Conservation (phyloP, 2,888 invertebrate genomes). For the Imbricaverruca yamaguchii region DNA sequence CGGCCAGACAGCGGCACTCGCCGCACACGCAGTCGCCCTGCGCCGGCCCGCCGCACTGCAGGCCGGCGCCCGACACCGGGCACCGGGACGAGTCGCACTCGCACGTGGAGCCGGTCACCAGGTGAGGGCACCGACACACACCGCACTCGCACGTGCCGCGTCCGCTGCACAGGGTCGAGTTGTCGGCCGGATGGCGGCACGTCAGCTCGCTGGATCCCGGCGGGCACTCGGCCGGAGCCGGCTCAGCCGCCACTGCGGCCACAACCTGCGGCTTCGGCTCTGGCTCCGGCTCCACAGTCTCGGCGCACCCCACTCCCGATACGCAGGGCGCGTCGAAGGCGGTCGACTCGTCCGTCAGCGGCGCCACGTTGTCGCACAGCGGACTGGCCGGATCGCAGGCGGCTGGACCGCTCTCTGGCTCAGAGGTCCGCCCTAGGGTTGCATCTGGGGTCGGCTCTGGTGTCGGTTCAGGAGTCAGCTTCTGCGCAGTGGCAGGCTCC, state of each 20-base stretch:
- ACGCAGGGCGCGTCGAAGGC: not conserved
- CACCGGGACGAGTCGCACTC: not conserved
- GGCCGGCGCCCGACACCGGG: not conserved
- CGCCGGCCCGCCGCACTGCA: not conserved
- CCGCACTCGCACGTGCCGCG: conserved; percentile 3
- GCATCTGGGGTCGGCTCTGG: not conserved
- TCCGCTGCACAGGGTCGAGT: not conserved
- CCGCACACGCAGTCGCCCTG: not conserved
- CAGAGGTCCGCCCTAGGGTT: not conserved
- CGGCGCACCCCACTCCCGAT: not conserved
- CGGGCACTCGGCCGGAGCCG: not conserved
- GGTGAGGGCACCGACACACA: not conserved
- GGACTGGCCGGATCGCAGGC: not conserved
- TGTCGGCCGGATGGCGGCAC: not conserved
- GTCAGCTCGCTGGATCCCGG: conserved; percentile 6
- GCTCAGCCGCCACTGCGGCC: not conserved
- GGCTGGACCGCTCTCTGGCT: not conserved
- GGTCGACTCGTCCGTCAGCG: not conserved
- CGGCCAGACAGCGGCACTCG: not conserved
- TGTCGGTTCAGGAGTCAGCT: not conserved
- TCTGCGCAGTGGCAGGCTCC: not conserved
- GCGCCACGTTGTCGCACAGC: not conserved
- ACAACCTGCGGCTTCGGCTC: not conserved
- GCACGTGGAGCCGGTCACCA: not conserved
- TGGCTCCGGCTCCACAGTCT: not conserved